Conservation (phyloP, 2,888 invertebrate genomes). For the Drosophila kanekoi region DNA sequence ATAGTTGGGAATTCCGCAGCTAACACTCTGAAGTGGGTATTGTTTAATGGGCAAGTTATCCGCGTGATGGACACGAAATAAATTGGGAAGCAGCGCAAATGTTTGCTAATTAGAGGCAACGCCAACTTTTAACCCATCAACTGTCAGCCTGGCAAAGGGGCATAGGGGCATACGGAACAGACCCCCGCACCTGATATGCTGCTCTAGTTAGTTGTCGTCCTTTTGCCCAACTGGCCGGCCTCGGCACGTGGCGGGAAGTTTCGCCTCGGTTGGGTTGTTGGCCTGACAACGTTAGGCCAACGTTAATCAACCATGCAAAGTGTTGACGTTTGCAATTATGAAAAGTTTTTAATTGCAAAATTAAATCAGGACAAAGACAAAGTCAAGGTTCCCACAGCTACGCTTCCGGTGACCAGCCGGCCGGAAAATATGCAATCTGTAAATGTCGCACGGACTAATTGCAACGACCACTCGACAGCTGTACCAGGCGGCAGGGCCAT, state of each 20-base stretch:
- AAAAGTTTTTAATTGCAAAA: conserved; percentile 79
- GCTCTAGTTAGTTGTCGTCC: neutral
- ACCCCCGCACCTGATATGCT: conserved; percentile 5
- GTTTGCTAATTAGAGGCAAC: conserved; percentile 48
- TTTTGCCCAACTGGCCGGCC: neutral
- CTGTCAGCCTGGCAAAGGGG: conserved; percentile 22
- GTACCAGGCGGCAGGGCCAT: conserved; percentile 6
- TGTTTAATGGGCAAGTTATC: conserved; percentile 27
- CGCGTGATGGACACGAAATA: conserved; percentile 41
- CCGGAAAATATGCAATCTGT: conserved; percentile 69
- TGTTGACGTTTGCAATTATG: conserved; percentile 67
- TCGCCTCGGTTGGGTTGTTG: neutral
- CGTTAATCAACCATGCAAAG: conserved; percentile 13
- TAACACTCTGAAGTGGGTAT: neutral
- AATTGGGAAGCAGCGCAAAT: conserved; percentile 41
- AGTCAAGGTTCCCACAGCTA: conserved; percentile 19
- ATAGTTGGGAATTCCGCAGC: too few species aligned
- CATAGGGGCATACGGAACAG: neutral
- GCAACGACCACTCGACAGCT: conserved; percentile 42
- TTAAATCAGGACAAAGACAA: conserved; percentile 59
- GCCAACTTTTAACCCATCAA: conserved; percentile 32
- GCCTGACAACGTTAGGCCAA: conserved; percentile 18
- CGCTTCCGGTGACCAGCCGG: conserved; percentile 17
- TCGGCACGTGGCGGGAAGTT: neutral
- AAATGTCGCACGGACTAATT: conserved; percentile 69